A percentile compares a stretch with the other conserved stretches of the same genome.
These are phyloP conservation scores for Myripristis jacobus DNA, from an alignment of 2,797 vertebrate species.

Conservation along the genomic window DNA sequence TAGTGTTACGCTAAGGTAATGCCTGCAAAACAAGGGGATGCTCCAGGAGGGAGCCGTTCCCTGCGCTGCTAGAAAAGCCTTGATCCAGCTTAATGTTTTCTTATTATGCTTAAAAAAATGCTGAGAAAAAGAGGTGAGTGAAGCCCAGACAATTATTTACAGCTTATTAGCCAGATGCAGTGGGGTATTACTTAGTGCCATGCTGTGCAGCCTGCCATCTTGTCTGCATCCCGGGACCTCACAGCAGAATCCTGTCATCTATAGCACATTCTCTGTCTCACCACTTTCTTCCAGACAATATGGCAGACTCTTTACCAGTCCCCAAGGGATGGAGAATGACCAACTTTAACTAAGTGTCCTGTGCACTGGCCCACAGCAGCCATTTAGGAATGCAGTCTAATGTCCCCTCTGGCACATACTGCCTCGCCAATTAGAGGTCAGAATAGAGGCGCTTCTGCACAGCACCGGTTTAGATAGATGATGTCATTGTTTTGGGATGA, in stretches of 20 bases:
- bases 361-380: constrained; percentile 70
- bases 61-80: constrained; percentile 51
- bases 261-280: constrained; percentile 66
- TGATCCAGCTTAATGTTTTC: constrained; percentile 73
- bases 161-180: constrained; percentile 82
- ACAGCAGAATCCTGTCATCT: constrained; percentile 73
- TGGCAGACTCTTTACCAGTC: constrained; percentile 66
- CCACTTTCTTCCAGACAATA: constrained; percentile 67
- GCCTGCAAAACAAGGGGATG: constrained; percentile 38
- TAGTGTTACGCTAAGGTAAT: constrained; percentile 46
- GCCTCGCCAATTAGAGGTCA: constrained; percentile 76
- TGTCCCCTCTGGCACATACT: constrained; percentile 59
- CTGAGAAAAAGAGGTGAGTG: constrained; percentile 48
- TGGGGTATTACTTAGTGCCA: constrained; percentile 72
- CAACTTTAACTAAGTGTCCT: constrained; percentile 78
- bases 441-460: constrained; percentile 54
- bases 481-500: constrained; percentile 66
- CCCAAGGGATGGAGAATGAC: constrained; percentile 68
- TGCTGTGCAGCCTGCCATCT: constrained; percentile 68
- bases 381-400: constrained; percentile 72
- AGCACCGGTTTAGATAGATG: constrained; percentile 57
- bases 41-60: constrained; percentile 52
- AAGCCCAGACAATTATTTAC: constrained; percentile 76
- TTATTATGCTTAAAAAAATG: constrained; percentile 67
- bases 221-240: constrained; percentile 67